Conservation (phyloP, 1,140 invertebrate species). For the Hesperophylax magnus region DNA sequence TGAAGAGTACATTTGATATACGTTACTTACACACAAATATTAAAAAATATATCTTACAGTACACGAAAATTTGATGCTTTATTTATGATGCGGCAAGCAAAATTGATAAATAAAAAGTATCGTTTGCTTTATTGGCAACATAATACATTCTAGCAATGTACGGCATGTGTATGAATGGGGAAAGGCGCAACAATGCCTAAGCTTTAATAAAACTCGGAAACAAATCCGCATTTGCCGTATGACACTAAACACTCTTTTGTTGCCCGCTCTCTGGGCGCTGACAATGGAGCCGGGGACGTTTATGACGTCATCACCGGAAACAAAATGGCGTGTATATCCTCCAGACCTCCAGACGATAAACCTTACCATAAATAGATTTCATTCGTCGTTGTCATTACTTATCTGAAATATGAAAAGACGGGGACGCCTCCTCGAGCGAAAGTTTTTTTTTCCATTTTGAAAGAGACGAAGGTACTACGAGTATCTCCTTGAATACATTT, state of each 20-base stretch:
- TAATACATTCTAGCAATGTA: neutral
- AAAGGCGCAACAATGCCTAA: neutral
- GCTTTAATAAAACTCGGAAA: conserved; percentile 58
- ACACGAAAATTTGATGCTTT: neutral
- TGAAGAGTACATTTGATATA: too few species aligned
- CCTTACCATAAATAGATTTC: conserved; percentile 52
- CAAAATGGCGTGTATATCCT: conserved; percentile 33
- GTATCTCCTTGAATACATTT: too few species aligned
- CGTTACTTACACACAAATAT: neutral
- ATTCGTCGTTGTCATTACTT: conserved; percentile 25
- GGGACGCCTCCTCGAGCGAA: too few species aligned
- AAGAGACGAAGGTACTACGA: too few species aligned
- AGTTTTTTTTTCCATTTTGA: too few species aligned
- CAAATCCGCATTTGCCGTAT: conserved; percentile 56
- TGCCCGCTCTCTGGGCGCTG: conserved; percentile 9
- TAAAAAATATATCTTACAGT: neutral
- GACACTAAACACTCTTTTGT: conserved; percentile 56
- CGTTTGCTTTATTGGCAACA: neutral
- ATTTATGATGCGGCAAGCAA: neutral
- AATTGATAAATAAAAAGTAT: neutral
- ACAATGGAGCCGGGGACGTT: conserved; percentile 49
- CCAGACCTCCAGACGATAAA: conserved; percentile 42
- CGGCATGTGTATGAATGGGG: neutral
- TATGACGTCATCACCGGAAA: conserved; percentile 46
- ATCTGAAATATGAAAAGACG: neutral